Evolutionary conservation across 2,797 vertebrate species (phyloP).

Genomic region (Eulemur rubriventer): DNA sequence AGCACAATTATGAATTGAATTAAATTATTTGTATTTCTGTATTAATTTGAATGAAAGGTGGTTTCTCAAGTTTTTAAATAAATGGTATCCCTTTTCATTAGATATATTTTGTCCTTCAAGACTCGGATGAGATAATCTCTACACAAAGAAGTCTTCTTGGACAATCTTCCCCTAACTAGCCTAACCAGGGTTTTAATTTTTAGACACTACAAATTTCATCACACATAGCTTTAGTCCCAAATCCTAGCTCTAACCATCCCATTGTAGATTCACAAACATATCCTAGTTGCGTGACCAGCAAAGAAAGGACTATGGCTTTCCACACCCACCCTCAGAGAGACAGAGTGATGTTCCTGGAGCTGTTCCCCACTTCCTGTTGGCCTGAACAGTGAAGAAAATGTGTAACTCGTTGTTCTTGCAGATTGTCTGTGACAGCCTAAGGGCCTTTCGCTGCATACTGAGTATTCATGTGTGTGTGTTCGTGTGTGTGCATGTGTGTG

Average conservation of each 20-base stretch:
- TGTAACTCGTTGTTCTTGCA: not conserved
- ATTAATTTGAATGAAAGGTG: not conserved
- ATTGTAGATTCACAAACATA: not conserved
- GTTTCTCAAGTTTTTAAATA: not conserved
- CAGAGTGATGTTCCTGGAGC: not conserved
- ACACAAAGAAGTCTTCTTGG: not conserved
- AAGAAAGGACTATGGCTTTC: not conserved
- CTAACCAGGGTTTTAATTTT: conserved; percentile 8
- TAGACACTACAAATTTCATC: not conserved
- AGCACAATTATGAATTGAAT: conserved; percentile 26
- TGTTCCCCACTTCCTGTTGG: not conserved
- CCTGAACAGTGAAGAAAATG: not conserved
- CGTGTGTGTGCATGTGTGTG: not conserved
- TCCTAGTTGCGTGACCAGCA: not conserved
- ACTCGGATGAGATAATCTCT: not conserved
- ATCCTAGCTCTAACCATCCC: not conserved
- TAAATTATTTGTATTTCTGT: conserved; percentile 1
- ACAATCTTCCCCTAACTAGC: not conserved
- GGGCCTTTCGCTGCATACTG: not conserved
- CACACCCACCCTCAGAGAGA: not conserved
- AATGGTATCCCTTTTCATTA: not conserved
- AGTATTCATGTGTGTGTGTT: not conserved
- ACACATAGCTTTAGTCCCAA: not conserved
- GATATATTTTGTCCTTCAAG: conserved; percentile 1
- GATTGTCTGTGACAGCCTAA: not conserved